Evolutionary conservation across 1,140 invertebrate genomes (phyloP), one percentile per base, ranked within the genome.

Genomic region (Lordiphosa mommai): DNA sequence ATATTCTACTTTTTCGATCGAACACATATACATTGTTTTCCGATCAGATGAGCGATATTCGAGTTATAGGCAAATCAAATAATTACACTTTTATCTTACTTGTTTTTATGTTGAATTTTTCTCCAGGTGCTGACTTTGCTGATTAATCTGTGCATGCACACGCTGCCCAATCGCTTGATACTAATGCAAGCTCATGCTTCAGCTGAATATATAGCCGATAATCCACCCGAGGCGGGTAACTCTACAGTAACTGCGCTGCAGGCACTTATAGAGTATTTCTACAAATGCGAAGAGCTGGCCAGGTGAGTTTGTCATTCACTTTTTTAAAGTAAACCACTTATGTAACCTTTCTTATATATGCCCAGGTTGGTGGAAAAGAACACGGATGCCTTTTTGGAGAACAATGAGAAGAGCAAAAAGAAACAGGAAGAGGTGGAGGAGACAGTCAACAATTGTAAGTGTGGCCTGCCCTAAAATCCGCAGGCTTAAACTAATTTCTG

Each of bases 71-170:
- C n/a, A n/a, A n/a, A n/a, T n/a, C n/a, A n/a, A n/a, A n/a, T n/a
- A n/a, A n/a, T n/a, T n/a, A n/a, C n/a, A n/a, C n/a, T n/a, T n/a
- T n/a, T n/a, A n/a, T n/a, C n/a, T n/a, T n/a, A n/a, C n/a, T n/a
- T n/a, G n/a, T n/a, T n/a, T n/a, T n/a, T n/a, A n/a, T n/a, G n/a
- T n/a, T n/a, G n/a, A n/a, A 17, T 17, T 17, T 17, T 17, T 3
- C 2, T 90, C 80, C 89, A 96, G 95, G 93, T 96, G 43, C 91
- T 98, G 32, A 94, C 96, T 88, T 89, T 98, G 51, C 90, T 98
- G 44, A 97, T 98, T 56, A 99, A 98, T 90, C 89, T 99, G 68
- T 95, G 97, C 38, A 97, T 98, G 89, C 94, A 97, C 88, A 96
- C 96, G 88, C 92, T 93, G 36, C 90, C 91, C 5, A 98, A 98